Evolutionary conservation across 1,140 invertebrate species (phyloP), one percentile per base, ranked within the genome.

Genomic region (Euwallacea similis): DNA sequence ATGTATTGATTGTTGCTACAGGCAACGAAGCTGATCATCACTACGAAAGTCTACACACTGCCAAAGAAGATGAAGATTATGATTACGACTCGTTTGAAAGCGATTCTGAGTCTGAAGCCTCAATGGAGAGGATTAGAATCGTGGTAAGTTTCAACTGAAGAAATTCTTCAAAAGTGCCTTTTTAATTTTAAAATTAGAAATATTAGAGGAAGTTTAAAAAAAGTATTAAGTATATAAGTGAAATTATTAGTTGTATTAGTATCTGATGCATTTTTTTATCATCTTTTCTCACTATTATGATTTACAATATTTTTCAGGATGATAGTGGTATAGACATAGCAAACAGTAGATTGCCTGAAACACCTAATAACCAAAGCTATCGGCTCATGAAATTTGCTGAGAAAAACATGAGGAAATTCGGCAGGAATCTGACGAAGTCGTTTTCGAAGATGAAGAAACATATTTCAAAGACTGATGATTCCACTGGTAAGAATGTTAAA

Each of bases 21-120:
- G 65, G 65, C 46, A 58, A 72, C 6, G 71, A 72, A 46, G 56
- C n/a, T 42, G 53, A 58, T 62, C 71, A 67, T 47, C 58, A 72
- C 44, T 71, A 71, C 33, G 69, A 71, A 42, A 71, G 61, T 43
- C 54, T 72, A 41, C 47, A 72, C 33, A 63, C 47, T 11, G 61
- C 41, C 44, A 66, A 75, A 21, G 66, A 75, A 42, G 65, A 78
- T 33, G 72, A 77, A 60, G 75, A 83, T 21, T 86, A 87, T 64
- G 86, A 87, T 76, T 87, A 85, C 74, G 87, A 88, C 75, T 88
- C 87, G 21, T 88, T 88, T 73, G 87, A 88, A 72, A 87, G 86
- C 69, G 87, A 88, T 63, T 83, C 83, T 54, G 87, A 88, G 64
- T 79, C 81, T 0, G 86, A 87, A 56, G 11, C 15, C 11, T 71